Base-by-base conservation (phyloP, 2,797 vertebrate species). In the Peromyscus melanophrys region DNA sequence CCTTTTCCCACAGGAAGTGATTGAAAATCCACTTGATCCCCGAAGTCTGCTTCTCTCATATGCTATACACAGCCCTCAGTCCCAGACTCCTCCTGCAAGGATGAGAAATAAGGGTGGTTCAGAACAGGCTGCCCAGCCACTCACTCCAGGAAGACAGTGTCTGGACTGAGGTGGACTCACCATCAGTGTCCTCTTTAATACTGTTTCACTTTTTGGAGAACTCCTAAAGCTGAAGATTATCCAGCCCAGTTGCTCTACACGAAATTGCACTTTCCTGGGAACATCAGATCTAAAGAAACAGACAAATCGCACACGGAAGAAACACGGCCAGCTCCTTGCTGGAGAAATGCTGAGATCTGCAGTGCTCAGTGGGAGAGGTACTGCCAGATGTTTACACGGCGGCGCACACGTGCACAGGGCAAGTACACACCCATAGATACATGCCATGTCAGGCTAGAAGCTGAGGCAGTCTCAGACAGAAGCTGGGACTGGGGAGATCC, bases 241-340 rank as follows among this genome's bases (percentile, higher is more conserved):
- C 59, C 17, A 84, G 49, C 1, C 49, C n/a, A 86, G 59, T 77
- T 76, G 73, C 65, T 92, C 86, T 87, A 25, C 29, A 52, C 49
- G 27, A 65, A 96, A 90, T 43, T n/a, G 34, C 34, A 92, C 75
- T 94, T 95, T 85, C 19, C 37, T 21, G 27, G 87, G 52, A 84
- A 89, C 61, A 31, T 57, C 89, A 81, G 73, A 40, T 34, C 59
- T 40, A 75, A 89, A 90, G 67, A 95, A 94, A 93, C n/a, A 95
- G 86, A 21, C 27, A 81, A 71, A 85, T 49, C 34, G 37, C 49
- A 89, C 49, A 78, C 1, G 57, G 6, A 83, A 90, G 89, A 77
- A 5, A 6, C 23, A 75, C 0, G 1, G 82, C 19, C 17, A 82
- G 96, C 81, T 55, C 77, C 94, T 63, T 57, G 71, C 0, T 31